Evolutionary conservation across 1,140 invertebrate genomes (phyloP).

Genomic region (Ostrea edulis): DNA sequence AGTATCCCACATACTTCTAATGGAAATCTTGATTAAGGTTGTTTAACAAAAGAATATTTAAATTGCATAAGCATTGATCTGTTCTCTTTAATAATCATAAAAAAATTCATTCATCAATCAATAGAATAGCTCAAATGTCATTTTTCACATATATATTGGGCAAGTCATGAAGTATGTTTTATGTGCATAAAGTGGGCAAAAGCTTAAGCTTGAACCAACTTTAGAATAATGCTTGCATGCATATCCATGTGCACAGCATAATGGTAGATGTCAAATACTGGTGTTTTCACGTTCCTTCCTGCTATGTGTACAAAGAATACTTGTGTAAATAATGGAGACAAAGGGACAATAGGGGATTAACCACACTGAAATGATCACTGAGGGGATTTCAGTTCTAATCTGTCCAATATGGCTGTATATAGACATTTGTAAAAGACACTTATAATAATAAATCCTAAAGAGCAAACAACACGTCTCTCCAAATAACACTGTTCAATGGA

Average conservation of each 20-base stretch:
- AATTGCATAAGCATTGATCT: constrained; percentile 1
- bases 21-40: constrained; percentile 16
- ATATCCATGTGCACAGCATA: neutral
- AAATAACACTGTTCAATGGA: neutral
- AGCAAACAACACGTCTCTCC: neutral
- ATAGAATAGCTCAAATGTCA: neutral
- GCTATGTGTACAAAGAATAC: neutral
- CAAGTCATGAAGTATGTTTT: neutral
- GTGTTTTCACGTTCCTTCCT: constrained; percentile 3
- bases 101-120: neutral
- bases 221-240: neutral
- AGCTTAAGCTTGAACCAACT: neutral
- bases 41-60: constrained; percentile 7
- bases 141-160: neutral
- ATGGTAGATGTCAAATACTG: neutral
- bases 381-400: neutral
- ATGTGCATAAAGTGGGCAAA: neutral
- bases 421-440: constrained; percentile 11
- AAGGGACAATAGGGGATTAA: neutral
- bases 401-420: neutral
- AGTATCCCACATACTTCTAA: neutral
- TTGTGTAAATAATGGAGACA: neutral
- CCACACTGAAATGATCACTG: neutral
- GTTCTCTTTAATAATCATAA: neutral
- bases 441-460: neutral